Evolutionary conservation across 2,888 invertebrate genomes (phyloP).

Genomic region (Tetanocera ferruginea): DNA sequence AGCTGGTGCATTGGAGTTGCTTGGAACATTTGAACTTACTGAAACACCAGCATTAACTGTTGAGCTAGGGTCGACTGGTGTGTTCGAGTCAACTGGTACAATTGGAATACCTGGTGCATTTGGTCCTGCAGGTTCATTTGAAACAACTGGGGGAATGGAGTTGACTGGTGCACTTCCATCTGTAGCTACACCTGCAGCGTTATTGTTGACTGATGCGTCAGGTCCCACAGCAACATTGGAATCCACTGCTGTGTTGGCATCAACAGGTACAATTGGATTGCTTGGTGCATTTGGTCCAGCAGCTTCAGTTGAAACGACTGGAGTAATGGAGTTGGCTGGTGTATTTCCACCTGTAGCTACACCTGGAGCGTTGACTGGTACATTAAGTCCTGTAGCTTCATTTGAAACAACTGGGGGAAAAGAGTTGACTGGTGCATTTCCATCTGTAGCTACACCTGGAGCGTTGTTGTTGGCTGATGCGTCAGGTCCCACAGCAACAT

Average conservation of each 20-base stretch:
- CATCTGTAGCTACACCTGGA: conserved; percentile 2
- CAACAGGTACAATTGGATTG: not conserved
- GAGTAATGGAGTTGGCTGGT: conserved; percentile 29
- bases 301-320: conserved; percentile 11
- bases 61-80: conserved; percentile 39
- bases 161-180: conserved; percentile 38
- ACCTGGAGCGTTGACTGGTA: conserved; percentile 35
- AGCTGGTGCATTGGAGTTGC: conserved; percentile 29
- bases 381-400: conserved; percentile 28
- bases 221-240: conserved; percentile 18
- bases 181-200: conserved; percentile 31
- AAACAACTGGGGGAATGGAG: conserved; percentile 19
- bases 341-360: conserved; percentile 19
- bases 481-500: conserved; percentile 34
- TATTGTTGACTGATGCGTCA: conserved; percentile 20
- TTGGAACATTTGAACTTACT: conserved; percentile 4
- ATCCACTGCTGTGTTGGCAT: conserved; percentile 26
- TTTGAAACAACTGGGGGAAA: conserved; percentile 35
- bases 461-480: conserved; percentile 39
- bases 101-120: conserved; percentile 38
- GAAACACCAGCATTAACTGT: conserved; percentile 26
- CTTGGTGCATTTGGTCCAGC: too few relatives aligned
- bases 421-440: conserved; percentile 38
- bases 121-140: conserved; percentile 5
- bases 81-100: not conserved